Percentiles rank a stretch among this genome's conserved stretches.
phyloP scores from a whole-genome alignment of 1,140 invertebrate genomes.

The Notospermus geniculatus region DNA sequence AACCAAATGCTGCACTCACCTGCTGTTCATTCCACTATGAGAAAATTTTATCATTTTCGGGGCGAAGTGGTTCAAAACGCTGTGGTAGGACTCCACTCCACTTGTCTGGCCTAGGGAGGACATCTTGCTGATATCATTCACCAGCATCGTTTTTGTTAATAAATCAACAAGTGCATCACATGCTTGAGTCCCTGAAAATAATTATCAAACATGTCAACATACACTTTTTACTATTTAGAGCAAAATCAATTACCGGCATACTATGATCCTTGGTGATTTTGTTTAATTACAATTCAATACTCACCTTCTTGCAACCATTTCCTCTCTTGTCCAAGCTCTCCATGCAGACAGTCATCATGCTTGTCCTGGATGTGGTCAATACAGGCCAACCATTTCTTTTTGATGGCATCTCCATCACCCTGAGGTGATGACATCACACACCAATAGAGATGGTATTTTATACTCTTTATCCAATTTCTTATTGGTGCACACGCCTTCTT shows the following conservation, averaged over 20 bases:
- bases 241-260: too few species aligned
- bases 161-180: neutral
- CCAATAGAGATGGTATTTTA: constrained; percentile 9
- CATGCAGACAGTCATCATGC: neutral
- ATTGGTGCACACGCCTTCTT: neutral
- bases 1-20: too few species aligned
- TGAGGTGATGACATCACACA: constrained; percentile 4
- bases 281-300: neutral
- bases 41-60: constrained; percentile 28
- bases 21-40: constrained; percentile 23
- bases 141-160: neutral
- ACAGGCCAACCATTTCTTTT: constrained; percentile 26
- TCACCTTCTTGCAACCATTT: neutral
- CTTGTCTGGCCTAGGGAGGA: constrained; percentile 2
- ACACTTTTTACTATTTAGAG: constrained; percentile 19
- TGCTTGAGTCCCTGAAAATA: neutral
- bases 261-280: too few species aligned
- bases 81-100: constrained; percentile 25
- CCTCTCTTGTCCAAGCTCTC: neutral
- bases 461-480: neutral
- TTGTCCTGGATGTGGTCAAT: constrained; percentile 9
- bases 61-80: constrained; percentile 26
- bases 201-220: constrained; percentile 9
- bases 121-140: constrained; percentile 4
- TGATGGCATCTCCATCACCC: constrained; percentile 12